Percentiles rank a stretch among this genome's conserved stretches.
phyloP scores from a whole-genome alignment of 2,113 vertebrate genomes.

The Tympanuchus pallidicinctus region DNA sequence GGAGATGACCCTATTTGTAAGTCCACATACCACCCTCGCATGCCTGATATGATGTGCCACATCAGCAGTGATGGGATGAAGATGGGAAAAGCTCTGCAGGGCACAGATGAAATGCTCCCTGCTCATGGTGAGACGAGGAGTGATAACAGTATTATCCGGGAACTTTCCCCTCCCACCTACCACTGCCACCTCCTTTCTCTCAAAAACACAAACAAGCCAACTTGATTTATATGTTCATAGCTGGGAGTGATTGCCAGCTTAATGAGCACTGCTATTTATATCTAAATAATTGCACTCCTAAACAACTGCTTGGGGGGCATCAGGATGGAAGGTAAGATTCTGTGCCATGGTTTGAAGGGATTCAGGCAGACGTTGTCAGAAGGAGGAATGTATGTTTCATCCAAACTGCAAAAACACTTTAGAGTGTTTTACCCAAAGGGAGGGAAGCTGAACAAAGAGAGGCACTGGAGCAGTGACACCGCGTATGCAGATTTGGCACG shows the following conservation, averaged over 20 bases:
- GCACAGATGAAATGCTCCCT: slow-evolving; percentile 15
- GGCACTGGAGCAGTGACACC: background rate
- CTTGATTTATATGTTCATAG: slow-evolving; percentile 34
- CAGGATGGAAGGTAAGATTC: background rate
- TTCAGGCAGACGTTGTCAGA: background rate
- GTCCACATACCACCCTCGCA: background rate
- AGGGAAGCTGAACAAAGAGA: background rate
- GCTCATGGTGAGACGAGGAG: background rate
- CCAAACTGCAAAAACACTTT: background rate
- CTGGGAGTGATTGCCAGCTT: slow-evolving; percentile 25
- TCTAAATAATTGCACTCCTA: background rate
- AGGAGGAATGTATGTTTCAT: background rate
- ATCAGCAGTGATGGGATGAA: background rate
- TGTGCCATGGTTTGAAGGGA: background rate
- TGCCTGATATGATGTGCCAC: background rate
- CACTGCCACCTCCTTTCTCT: background rate
- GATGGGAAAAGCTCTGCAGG: slow-evolving; percentile 20
- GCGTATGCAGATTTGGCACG: background rate
- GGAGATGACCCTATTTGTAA: background rate
- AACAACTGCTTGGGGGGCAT: slow-evolving; percentile 10
- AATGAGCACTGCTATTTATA: slow-evolving; percentile 39
- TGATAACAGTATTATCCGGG: slow-evolving; percentile 35
- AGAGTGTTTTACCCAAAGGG: background rate
- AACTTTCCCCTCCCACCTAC: slow-evolving; percentile 38
- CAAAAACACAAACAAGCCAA: slow-evolving; percentile 46